Percentiles rank a stretch among this genome's conserved stretches.
phyloP scores from a whole-genome alignment of 2,888 invertebrate genomes.

The Cosmorhoe ocellata region DNA sequence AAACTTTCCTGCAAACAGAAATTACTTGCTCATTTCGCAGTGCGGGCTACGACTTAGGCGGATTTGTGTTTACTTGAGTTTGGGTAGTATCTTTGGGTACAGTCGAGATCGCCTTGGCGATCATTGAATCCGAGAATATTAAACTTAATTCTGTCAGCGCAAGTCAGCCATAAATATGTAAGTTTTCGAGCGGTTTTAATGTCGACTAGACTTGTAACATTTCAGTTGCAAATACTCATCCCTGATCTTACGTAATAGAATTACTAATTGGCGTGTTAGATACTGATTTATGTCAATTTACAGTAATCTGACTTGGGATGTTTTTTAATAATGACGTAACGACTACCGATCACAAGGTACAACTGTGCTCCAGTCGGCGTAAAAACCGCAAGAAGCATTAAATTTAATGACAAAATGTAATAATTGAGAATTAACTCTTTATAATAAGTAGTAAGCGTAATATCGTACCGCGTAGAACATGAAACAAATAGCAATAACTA shows the following conservation, averaged over 20 bases:
- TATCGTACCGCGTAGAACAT: constrained; percentile 44
- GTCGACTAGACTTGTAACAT: constrained; percentile 19
- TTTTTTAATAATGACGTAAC: not conserved
- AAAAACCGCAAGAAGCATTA: constrained; percentile 34
- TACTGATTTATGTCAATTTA: too few relatives aligned
- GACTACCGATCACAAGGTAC: constrained; percentile 1
- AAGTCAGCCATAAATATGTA: constrained; percentile 35
- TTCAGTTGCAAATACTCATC: not conserved
- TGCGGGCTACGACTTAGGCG: constrained; percentile 47
- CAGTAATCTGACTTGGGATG: not conserved
- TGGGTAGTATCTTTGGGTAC: not conserved
- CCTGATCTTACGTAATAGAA: too few relatives aligned
- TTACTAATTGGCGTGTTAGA: too few relatives aligned
- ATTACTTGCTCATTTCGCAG: constrained; percentile 50
- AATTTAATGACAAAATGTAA: constrained; percentile 48
- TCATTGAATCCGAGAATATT: not conserved
- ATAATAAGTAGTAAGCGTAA: constrained; percentile 73
- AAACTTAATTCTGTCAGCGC: not conserved
- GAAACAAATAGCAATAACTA: constrained; percentile 22
- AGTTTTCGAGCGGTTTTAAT: constrained; percentile 43
- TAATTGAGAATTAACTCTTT: constrained; percentile 45
- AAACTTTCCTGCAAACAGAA: constrained; percentile 16
- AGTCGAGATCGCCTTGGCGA: too few relatives aligned
- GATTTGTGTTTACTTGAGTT: not conserved
- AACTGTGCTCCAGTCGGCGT: constrained; percentile 18